phyloP scores from a whole-genome alignment of 1,140 invertebrate genomes.

The Drosophila saltans region DNA sequence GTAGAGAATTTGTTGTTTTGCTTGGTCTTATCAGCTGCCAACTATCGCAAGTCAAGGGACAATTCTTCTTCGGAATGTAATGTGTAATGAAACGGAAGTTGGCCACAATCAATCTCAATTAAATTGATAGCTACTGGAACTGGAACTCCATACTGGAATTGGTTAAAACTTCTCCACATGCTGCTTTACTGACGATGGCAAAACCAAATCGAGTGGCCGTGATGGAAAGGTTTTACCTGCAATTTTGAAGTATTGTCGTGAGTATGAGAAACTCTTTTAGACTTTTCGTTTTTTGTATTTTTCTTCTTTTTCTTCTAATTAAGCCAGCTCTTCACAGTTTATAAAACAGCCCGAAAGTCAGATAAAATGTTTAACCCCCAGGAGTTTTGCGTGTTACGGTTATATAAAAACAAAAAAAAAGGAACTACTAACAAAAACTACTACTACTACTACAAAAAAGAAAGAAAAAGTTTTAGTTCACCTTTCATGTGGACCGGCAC shows the following conservation, averaged over 20 bases:
- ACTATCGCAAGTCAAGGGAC: conserved; percentile 47
- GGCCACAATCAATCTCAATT: conserved; percentile 74
- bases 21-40: conserved; percentile 49
- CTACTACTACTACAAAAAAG: not conserved
- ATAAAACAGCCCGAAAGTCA: conserved; percentile 33
- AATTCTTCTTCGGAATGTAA: conserved; percentile 64
- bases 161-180: not conserved
- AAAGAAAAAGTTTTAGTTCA: conserved; percentile 39
- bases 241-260: conserved; percentile 13
- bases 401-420: conserved; percentile 36
- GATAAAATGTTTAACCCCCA: conserved; percentile 51
- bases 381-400: conserved; percentile 56
- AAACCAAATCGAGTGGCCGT: not conserved
- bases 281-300: not conserved
- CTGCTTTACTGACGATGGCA: no score
- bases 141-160: not conserved
- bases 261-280: not conserved
- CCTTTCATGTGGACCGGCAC: conserved; percentile 61
- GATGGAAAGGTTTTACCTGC: conserved; percentile 13
- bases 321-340: conserved; percentile 45
- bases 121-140: conserved; percentile 63
- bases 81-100: conserved; percentile 67
- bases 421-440: no score
- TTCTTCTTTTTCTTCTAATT: not conserved
- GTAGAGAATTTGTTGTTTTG: no score